These are phyloP conservation scores for Montipora foliosa DNA, from an alignment of 64 coral and sea anemone species.

Conservation along the genomic window DNA sequence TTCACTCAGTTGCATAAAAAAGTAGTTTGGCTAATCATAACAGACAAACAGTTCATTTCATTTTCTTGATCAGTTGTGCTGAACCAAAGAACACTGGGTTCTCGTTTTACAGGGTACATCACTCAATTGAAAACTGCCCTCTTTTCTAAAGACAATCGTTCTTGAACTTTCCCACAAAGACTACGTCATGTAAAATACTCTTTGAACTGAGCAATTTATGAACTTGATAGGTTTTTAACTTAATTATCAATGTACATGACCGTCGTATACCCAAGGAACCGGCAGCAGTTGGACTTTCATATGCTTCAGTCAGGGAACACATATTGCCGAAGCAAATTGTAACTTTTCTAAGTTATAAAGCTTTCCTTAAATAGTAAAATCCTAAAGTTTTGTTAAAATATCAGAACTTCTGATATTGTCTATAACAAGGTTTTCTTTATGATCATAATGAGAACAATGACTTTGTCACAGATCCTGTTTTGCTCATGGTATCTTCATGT, in stretches of 20 bases:
- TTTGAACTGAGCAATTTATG: background rate
- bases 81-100: too few species aligned
- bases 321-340: background rate
- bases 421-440: slow-evolving; percentile 27
- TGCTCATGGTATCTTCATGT: slow-evolving; percentile 97
- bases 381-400: slow-evolving; percentile 59
- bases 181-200: too few species aligned
- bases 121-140: too few species aligned
- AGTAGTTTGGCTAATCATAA: too few species aligned
- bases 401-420: slow-evolving; percentile 44
- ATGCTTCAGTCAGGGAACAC: background rate
- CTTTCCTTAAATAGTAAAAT: slow-evolving; percentile 47
- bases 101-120: background rate
- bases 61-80: too few species aligned
- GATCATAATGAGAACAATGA: slow-evolving; percentile 95
- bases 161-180: too few species aligned
- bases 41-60: too few species aligned
- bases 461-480: slow-evolving; percentile 96
- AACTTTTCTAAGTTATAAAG: background rate
- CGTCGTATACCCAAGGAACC: background rate
- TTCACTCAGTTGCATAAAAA: too few species aligned
- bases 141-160: too few species aligned
- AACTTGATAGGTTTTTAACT: background rate
- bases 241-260: too few species aligned
- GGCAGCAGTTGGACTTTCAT: background rate